These are phyloP conservation scores for Amphipoea oculea DNA, from an alignment of 2,888 invertebrate species.

Conservation along the genomic window DNA sequence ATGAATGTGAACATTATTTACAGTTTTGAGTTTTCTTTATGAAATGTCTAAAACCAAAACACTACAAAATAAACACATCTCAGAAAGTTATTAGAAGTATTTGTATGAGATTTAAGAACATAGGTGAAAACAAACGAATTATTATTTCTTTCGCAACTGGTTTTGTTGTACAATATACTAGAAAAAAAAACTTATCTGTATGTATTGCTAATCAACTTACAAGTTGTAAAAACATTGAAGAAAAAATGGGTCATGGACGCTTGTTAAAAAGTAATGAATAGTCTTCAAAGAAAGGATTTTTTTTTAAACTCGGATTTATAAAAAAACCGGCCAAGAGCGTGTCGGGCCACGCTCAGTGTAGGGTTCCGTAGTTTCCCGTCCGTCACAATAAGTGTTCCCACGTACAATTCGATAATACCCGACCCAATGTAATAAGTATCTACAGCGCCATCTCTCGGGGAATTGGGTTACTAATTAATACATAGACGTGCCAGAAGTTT, in stretches of 20 bases:
- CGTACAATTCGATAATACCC: too few relatives aligned
- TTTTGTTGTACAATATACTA: not conserved
- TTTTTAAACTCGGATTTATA: too few relatives aligned
- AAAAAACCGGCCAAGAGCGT: too few relatives aligned
- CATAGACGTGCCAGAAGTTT: too few relatives aligned
- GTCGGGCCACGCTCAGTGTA: too few relatives aligned
- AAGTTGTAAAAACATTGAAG: constrained; percentile 4
- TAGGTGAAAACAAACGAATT: not conserved
- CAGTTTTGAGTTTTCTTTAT: not conserved
- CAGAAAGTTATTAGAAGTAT: too few relatives aligned
- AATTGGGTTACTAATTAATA: too few relatives aligned
- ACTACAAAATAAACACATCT: not conserved
- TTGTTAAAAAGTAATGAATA: constrained; percentile 6
- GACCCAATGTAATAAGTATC: too few relatives aligned
- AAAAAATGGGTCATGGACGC: constrained; percentile 13
- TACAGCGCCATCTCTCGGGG: too few relatives aligned
- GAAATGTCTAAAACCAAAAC: not conserved
- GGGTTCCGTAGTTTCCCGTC: too few relatives aligned
- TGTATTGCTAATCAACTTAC: not conserved
- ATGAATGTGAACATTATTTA: not conserved
- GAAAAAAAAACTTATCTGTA: not conserved
- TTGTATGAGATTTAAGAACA: not conserved
- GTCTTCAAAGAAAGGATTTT: not conserved
- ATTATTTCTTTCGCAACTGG: not conserved
- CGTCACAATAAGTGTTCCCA: too few relatives aligned